Percentiles rank a stretch among this genome's conserved stretches.
Conservation (phyloP, 2,888 invertebrate species). For the Andrena bucephala region DNA sequence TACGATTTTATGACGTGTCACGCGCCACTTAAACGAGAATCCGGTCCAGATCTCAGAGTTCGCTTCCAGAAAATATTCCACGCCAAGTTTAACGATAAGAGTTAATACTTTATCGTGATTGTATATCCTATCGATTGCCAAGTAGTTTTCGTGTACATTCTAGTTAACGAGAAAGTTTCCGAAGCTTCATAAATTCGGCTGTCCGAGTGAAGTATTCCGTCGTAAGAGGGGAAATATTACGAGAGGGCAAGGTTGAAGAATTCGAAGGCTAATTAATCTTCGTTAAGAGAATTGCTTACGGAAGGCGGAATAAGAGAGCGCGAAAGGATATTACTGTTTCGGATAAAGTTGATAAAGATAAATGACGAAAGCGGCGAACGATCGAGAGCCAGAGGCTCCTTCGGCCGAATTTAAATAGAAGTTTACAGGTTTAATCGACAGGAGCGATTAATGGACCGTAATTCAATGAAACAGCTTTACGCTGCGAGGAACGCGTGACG, state of each 20-base stretch:
- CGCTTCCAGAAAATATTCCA: neutral
- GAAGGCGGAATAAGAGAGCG: constrained; percentile 45
- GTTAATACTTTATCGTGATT: neutral
- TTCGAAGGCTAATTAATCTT: constrained; percentile 71
- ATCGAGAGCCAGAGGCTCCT: constrained; percentile 21
- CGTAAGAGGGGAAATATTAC: constrained; percentile 32
- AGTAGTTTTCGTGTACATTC: constrained; percentile 3
- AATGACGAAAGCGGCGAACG: constrained; percentile 53
- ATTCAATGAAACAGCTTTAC: neutral
- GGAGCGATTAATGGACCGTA: constrained; percentile 26
- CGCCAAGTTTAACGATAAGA: neutral
- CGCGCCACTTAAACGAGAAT: neutral
- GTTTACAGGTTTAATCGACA: constrained; percentile 18
- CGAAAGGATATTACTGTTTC: constrained; percentile 62
- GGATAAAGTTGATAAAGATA: constrained; percentile 68
- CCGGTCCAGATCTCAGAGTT: too few relatives aligned
- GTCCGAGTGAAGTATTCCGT: constrained; percentile 29
- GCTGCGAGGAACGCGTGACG: neutral
- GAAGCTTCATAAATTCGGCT: constrained; percentile 39
- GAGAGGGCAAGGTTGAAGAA: constrained; percentile 17
- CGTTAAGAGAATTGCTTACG: constrained; percentile 67
- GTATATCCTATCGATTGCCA: constrained; percentile 17
- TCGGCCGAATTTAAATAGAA: constrained; percentile 37
- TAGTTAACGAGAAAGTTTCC: constrained; percentile 28
- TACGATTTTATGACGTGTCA: constrained; percentile 5